phyloP scores from a whole-genome alignment of 2,888 invertebrate genomes.

The Drosophila mimica region DNA sequence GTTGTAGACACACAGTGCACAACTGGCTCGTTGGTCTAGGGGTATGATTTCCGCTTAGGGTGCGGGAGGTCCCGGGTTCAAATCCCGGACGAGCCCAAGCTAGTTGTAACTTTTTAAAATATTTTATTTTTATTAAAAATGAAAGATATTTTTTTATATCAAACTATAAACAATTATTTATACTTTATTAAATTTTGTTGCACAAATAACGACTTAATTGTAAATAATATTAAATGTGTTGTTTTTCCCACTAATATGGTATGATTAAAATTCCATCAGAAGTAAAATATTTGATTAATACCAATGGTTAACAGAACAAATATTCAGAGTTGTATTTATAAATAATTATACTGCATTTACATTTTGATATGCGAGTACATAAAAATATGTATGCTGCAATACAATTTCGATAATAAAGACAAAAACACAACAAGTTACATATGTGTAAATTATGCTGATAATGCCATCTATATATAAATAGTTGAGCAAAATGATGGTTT shows the following conservation, averaged over 20 bases:
- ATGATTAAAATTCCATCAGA: constrained; percentile 63
- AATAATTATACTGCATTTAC: constrained; percentile 43
- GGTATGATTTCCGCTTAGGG: constrained; percentile 86
- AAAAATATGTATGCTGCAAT: constrained; percentile 44
- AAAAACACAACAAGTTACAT: constrained; percentile 45
- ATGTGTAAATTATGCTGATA: constrained; percentile 6
- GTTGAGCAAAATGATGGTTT: constrained; percentile 53
- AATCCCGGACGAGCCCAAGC: constrained; percentile 85
- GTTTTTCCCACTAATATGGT: constrained; percentile 51
- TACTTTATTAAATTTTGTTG: constrained; percentile 69
- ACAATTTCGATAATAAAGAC: constrained; percentile 52
- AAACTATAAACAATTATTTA: constrained; percentile 65
- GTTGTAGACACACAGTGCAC: rapidly evolving
- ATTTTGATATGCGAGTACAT: constrained; percentile 29
- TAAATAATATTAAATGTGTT: constrained; percentile 73
- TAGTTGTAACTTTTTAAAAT: too few relatives aligned
- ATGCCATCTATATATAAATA: constrained; percentile 42
- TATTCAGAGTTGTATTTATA: constrained; percentile 37
- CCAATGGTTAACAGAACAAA: constrained; percentile 78
- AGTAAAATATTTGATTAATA: constrained; percentile 68
- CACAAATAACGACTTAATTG: constrained; percentile 76
- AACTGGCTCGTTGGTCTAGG: constrained; percentile 85
- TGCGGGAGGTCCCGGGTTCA: constrained; percentile 86
- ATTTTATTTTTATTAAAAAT: constrained; percentile 3
- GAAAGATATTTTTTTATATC: constrained; percentile 23